Conservation (phyloP, 2,888 invertebrate genomes). For the Orthosia incerta region DNA sequence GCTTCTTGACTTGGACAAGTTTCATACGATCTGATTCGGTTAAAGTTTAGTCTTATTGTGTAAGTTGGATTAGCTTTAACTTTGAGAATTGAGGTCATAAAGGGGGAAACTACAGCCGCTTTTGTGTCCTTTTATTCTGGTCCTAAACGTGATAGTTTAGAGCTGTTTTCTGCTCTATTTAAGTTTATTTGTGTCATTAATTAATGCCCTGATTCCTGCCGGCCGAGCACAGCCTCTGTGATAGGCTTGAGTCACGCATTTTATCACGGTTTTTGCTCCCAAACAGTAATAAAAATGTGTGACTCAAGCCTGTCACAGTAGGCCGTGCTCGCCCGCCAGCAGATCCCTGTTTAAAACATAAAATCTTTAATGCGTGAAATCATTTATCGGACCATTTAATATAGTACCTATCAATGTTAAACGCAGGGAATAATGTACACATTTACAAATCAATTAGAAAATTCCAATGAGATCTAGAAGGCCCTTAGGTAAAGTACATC, state of each 20-base stretch:
- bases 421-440: not conserved
- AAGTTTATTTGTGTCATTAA: too few species aligned
- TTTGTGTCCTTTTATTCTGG: not conserved
- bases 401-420: not conserved
- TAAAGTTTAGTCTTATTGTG: conserved; percentile 22
- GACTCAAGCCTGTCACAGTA: too few species aligned
- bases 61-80: conserved; percentile 24
- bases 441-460: conserved; percentile 14
- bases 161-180: conserved; percentile 1
- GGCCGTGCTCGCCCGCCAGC: too few species aligned
- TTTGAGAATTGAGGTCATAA: not conserved
- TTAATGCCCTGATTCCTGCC: too few species aligned
- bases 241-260: too few species aligned
- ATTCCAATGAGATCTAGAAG: conserved; percentile 13
- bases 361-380: too few species aligned
- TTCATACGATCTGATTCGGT: conserved; percentile 10
- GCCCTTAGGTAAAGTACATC: conserved; percentile 2
- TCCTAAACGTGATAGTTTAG: not conserved
- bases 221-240: too few species aligned
- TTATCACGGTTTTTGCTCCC: too few species aligned
- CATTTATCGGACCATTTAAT: too few species aligned
- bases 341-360: too few species aligned
- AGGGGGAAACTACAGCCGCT: not conserved
- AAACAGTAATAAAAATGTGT: too few species aligned
- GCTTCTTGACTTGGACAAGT: not conserved